A percentile compares a stretch with the other conserved stretches of the same genome.
These are phyloP conservation scores for Macrotis lagotis DNA, from an alignment of 2,113 vertebrate species.

Conservation along the genomic window DNA sequence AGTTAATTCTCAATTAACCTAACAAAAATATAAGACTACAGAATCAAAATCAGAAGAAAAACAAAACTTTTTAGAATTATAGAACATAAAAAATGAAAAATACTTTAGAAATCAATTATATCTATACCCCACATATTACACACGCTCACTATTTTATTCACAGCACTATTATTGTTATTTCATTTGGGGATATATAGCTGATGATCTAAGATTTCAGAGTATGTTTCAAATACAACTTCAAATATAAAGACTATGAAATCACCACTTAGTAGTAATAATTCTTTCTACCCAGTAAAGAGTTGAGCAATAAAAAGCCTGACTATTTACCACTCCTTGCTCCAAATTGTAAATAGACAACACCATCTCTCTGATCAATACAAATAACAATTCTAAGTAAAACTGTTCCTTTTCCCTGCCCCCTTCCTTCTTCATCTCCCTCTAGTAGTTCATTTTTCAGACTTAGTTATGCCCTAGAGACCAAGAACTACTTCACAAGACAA, in stretches of 20 bases:
- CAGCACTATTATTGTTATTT: background rate
- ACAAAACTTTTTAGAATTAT: background rate
- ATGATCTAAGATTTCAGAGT: background rate
- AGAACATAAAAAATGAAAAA: background rate
- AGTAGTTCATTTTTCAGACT: background rate
- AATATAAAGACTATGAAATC: background rate
- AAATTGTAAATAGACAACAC: background rate
- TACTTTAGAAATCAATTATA: background rate
- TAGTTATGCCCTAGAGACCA: background rate
- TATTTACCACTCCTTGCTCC: background rate
- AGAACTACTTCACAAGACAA: background rate
- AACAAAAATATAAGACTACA: background rate
- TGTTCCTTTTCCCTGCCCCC: background rate
- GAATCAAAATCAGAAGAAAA: background rate
- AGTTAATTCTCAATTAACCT: background rate
- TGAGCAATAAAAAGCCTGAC: background rate
- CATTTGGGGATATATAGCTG: background rate
- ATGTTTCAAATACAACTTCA: background rate
- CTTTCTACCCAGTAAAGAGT: background rate
- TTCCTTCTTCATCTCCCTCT: background rate
- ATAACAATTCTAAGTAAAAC: slow-evolving; percentile 6
- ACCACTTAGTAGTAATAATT: background rate
- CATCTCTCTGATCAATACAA: background rate
- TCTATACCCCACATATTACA: background rate
- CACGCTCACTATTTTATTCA: background rate